Percentiles rank a stretch among this genome's conserved stretches.
These are phyloP conservation scores for Poecilia gillii DNA, from an alignment of 2,797 vertebrate species.

Conservation along the genomic window DNA sequence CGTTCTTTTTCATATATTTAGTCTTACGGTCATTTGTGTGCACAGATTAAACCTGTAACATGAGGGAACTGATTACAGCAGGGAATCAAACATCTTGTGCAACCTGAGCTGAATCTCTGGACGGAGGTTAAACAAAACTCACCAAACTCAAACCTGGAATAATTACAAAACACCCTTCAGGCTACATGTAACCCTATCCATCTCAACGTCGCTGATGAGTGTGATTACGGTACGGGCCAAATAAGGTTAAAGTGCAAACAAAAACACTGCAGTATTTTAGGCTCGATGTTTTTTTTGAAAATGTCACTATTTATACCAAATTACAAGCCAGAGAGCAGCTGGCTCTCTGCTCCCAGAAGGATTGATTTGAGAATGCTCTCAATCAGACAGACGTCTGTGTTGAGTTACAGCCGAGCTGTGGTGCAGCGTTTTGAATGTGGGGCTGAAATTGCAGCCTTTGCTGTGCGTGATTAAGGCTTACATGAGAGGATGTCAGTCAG, in stretches of 20 bases:
- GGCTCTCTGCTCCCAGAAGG: conserved; percentile 52
- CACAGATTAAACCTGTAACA: neutral
- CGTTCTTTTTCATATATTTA: conserved; percentile 7
- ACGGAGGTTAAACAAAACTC: neutral
- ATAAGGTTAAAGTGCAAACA: conserved; percentile 64
- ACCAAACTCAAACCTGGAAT: conserved; percentile 23
- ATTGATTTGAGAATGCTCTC: conserved; percentile 71
- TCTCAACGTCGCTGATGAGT: conserved; percentile 42
- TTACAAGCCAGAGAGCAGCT: conserved; percentile 65
- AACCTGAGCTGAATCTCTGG: conserved; percentile 5
- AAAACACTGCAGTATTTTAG: conserved; percentile 56
- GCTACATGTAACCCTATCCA: conserved; percentile 47
- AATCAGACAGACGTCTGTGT: conserved; percentile 62
- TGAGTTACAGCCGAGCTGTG: conserved; percentile 53
- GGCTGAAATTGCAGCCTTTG: conserved; percentile 69
- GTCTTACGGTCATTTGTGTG: neutral
- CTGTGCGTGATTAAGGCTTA: conserved; percentile 59
- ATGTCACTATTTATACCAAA: conserved; percentile 71
- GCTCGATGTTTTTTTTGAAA: conserved; percentile 57
- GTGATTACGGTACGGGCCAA: conserved; percentile 39
- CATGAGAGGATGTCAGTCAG: conserved; percentile 64
- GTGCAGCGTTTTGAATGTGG: conserved; percentile 61
- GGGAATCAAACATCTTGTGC: conserved; percentile 4
- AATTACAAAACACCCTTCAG: conserved; percentile 18
- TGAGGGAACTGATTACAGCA: neutral